Base-by-base conservation (phyloP, 2,113 vertebrate genomes). In the Stercorarius parasiticus region DNA sequence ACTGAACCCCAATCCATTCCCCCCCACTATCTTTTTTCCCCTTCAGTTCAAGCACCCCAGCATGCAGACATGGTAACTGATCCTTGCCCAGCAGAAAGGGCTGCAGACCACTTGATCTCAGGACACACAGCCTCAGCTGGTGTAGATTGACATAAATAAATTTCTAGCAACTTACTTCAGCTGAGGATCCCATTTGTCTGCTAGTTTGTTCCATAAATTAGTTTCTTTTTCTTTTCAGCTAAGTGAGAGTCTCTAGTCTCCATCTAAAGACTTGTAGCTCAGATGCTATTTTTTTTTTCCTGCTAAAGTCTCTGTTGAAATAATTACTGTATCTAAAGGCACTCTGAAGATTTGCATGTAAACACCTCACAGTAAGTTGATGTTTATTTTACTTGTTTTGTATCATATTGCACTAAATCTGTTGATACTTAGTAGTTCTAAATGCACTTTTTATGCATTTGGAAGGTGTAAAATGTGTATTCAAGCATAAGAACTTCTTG, bases 61-160 rank as follows among this genome's bases (percentile, higher is more conserved):
- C 1, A 4, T 22, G 10, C 49, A 42, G 2, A 0, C 4, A 4
- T 4, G 1, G 6, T 3, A 40, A 26, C 56, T 38, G 9, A 42
- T n/a, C n/a, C 47, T 34, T 10, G 10, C 62, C 34, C 17, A 43
- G 20, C 10, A 32, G 40, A 45, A 89, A 14, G 30, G 27, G 10
- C 64, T 50, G 13, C 73, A 50, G 13, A 7, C 7, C 0, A 0
- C 15, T 13, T 8, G 8, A 25, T 36, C 40, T 56, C 26, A 71
- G 45, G 32, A 12, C 18, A n/a, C 19, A 7, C 17, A 21, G 32
- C 13, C 62, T n/a, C 74, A 93, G 73, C 43, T 85, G 36, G 0
- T 43, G 5, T 2, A 72, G 40, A 21, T 25, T 61, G 45, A 29
- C 66, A 20, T 9, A 65, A 88, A 53, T 27, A 5, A 79, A 66